Evolutionary conservation across 2,797 vertebrate species (phyloP).

Genomic region (Remorina albescens): DNA sequence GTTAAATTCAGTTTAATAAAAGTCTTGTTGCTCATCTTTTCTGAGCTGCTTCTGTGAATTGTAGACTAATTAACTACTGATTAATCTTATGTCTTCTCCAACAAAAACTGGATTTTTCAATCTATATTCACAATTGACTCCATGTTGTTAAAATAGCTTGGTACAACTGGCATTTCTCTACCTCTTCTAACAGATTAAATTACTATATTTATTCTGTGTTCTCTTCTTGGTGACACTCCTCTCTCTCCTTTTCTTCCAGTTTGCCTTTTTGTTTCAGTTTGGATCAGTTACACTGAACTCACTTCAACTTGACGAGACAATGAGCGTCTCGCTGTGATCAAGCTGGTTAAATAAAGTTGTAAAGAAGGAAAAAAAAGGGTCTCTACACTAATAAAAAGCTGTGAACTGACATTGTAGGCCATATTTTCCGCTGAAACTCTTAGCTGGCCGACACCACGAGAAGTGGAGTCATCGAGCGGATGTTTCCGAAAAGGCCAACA

Average conservation of each 20-base stretch:
- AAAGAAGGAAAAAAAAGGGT: not conserved
- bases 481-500: conserved; percentile 76
- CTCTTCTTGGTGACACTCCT: not conserved
- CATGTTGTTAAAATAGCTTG: not conserved
- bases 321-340: not conserved
- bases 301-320: not conserved
- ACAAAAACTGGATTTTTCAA: conserved; percentile 30
- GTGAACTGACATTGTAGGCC: conserved; percentile 43
- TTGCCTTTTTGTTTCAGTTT: not conserved
- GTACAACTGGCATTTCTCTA: conserved; percentile 4
- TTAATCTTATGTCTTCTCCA: not conserved
- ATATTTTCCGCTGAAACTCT: conserved; percentile 73
- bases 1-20: not conserved
- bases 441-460: conserved; percentile 75
- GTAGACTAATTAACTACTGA: conserved; percentile 4
- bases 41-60: not conserved
- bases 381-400: conserved; percentile 30
- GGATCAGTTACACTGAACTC: not conserved
- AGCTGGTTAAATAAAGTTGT: conserved; percentile 39
- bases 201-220: not conserved
- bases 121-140: conserved; percentile 21
- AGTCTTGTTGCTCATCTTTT: not conserved
- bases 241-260: not conserved
- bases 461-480: conserved; percentile 83
- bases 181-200: not conserved